Evolutionary conservation across 1,140 invertebrate genomes (phyloP).

Genomic region (Asobara japonica): DNA sequence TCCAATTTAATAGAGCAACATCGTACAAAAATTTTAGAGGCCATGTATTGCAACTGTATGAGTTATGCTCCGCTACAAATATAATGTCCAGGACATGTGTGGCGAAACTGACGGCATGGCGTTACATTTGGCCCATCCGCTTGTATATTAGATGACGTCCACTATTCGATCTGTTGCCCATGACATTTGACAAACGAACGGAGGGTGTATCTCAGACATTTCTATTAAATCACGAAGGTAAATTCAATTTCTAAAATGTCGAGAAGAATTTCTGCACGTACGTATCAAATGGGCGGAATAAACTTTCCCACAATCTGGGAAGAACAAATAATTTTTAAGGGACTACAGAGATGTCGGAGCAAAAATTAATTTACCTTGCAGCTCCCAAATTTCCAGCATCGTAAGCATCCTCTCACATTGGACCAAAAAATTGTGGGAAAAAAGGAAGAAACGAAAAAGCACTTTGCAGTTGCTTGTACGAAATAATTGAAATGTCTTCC

Average conservation of each 20-base stretch:
- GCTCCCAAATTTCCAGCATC: background rate
- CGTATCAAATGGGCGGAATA: background rate
- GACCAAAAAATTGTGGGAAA: background rate
- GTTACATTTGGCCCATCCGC: background rate
- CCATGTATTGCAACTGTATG: no score
- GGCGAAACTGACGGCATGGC: background rate
- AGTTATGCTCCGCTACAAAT: background rate
- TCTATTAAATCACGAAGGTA: slow-evolving; percentile 1
- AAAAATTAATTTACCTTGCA: background rate
- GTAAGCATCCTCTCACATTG: background rate
- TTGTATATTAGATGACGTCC: background rate
- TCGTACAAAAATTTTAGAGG: no score
- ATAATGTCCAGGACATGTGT: background rate
- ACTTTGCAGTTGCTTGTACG: slow-evolving; percentile 34
- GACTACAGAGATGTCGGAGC: no score
- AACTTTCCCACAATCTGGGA: background rate
- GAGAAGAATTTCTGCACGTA: background rate
- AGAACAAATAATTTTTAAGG: background rate
- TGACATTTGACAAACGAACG: background rate
- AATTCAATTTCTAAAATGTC: background rate
- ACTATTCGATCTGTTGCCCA: background rate
- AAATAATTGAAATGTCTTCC: slow-evolving; percentile 60
- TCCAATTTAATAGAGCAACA: no score
- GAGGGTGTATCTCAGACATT: background rate
- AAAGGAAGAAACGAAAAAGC: slow-evolving; percentile 19